Percentiles rank a stretch among this genome's conserved stretches.
These are phyloP conservation scores for Acleris cristana DNA, from an alignment of 2,888 invertebrate species.

Conservation along the genomic window DNA sequence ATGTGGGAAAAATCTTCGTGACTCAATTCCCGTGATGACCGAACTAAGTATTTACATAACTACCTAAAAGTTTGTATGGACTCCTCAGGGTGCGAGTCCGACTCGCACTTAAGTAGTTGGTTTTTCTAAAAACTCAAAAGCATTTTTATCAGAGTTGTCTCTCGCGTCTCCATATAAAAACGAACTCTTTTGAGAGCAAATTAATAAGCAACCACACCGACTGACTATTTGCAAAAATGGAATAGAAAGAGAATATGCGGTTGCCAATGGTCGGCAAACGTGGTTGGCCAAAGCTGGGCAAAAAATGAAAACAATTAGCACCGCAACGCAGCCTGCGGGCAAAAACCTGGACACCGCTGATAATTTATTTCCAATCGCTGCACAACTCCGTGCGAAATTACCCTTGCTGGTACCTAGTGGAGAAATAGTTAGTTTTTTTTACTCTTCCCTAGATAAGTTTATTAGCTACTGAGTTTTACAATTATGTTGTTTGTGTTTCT, in stretches of 20 bases:
- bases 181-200: conserved; percentile 16
- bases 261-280: conserved; percentile 35
- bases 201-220: conserved; percentile 24
- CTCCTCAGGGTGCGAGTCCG: too few relatives aligned
- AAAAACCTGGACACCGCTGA: conserved; percentile 56
- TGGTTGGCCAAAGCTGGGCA: conserved; percentile 42
- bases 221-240: conserved; percentile 22
- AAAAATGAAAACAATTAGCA: conserved; percentile 70
- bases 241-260: conserved; percentile 18
- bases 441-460: too few relatives aligned
- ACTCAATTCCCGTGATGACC: too few relatives aligned
- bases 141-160: neutral
- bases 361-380: conserved; percentile 72
- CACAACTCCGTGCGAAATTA: conserved; percentile 27
- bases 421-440: neutral
- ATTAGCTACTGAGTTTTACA: too few relatives aligned
- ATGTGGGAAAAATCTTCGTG: too few relatives aligned
- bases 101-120: too few relatives aligned
- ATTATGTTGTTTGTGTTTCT: too few relatives aligned
- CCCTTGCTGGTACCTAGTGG: neutral
- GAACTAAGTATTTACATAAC: too few relatives aligned
- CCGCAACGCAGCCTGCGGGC: conserved; percentile 50
- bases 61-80: too few relatives aligned
- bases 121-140: too few relatives aligned
- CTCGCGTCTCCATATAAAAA: conserved; percentile 11